Conservation (phyloP, 2,888 invertebrate species). For the Catocala sponsa region DNA sequence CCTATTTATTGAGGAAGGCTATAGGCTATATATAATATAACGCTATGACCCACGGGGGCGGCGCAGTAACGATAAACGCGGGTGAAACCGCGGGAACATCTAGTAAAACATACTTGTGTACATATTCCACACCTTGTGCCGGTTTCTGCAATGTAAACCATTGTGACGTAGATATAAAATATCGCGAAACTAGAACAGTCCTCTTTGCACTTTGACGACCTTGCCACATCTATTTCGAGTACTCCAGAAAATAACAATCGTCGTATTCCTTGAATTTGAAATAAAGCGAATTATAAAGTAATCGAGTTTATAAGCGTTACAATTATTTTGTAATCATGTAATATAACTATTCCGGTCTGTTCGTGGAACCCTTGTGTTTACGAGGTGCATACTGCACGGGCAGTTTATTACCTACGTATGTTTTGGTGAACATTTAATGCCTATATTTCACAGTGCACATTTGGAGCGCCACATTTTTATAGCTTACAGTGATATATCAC, state of each 20-base stretch:
- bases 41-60: no score
- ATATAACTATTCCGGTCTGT: slow-evolving; percentile 48
- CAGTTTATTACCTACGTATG: slow-evolving; percentile 17
- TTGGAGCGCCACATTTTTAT: neutral
- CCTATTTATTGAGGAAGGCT: no score
- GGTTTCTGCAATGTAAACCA: no score
- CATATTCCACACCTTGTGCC: no score
- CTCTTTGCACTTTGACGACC: slow-evolving; percentile 1
- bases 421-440: slow-evolving; percentile 3
- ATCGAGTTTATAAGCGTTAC: slow-evolving; percentile 6
- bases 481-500: neutral
- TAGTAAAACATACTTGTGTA: no score
- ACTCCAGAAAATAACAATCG: slow-evolving; percentile 4
- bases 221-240: slow-evolving; percentile 4
- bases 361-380: slow-evolving; percentile 37
- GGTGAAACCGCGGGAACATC: no score
- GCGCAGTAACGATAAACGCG: no score
- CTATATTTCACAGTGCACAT: slow-evolving; percentile 4
- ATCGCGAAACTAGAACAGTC: no score
- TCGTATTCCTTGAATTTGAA: slow-evolving; percentile 1
- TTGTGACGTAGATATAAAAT: no score
- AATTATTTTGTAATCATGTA: slow-evolving; percentile 24
- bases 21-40: no score
- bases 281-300: slow-evolving; percentile 6
- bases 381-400: slow-evolving; percentile 12